A percentile compares a stretch with the other conserved stretches of the same genome.
These are phyloP conservation scores for Zophobas morio DNA, from an alignment of 1,140 invertebrate genomes.

Conservation along the genomic window DNA sequence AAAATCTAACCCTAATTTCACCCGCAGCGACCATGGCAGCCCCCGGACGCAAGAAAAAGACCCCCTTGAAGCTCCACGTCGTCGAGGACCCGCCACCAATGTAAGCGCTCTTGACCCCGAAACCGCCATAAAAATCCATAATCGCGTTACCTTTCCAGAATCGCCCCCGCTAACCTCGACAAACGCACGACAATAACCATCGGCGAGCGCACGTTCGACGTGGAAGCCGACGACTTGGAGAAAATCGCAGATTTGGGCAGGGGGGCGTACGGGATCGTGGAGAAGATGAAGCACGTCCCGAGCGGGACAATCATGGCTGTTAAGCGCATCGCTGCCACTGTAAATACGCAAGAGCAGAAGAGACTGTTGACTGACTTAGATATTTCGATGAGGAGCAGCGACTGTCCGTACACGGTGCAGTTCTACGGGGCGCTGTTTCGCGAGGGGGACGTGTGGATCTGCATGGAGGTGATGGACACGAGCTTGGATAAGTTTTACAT, in stretches of 20 bases:
- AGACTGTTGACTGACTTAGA: slow-evolving; percentile 97
- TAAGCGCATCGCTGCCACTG: slow-evolving; percentile 85
- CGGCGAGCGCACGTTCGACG: slow-evolving; percentile 87
- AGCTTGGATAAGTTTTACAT: slow-evolving; percentile 97
- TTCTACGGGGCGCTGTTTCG: slow-evolving; percentile 98
- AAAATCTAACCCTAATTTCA: neutral
- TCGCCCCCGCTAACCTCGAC: slow-evolving; percentile 86
- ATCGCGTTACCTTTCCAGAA: slow-evolving; percentile 68
- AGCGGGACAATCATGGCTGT: slow-evolving; percentile 95
- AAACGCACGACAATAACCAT: slow-evolving; percentile 90
- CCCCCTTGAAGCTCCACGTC: slow-evolving; percentile 69
- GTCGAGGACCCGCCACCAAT: slow-evolving; percentile 68
- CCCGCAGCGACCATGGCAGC: slow-evolving; percentile 53
- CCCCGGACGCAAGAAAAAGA: slow-evolving; percentile 60
- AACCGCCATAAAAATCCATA: no score
- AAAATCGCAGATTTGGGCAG: slow-evolving; percentile 91
- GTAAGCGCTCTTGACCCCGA: slow-evolving; percentile 63
- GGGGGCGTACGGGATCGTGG: slow-evolving; percentile 96
- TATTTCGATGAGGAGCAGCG: slow-evolving; percentile 93
- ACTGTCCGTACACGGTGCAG: slow-evolving; percentile 96
- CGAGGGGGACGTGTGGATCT: slow-evolving; percentile 98
- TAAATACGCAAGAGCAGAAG: slow-evolving; percentile 91
- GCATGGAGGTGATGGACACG: slow-evolving; percentile 99
- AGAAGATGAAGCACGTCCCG: slow-evolving; percentile 94
- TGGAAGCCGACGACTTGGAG: slow-evolving; percentile 92